phyloP scores from a whole-genome alignment of 2,797 vertebrate species.

The Eospalax fontanierii region DNA sequence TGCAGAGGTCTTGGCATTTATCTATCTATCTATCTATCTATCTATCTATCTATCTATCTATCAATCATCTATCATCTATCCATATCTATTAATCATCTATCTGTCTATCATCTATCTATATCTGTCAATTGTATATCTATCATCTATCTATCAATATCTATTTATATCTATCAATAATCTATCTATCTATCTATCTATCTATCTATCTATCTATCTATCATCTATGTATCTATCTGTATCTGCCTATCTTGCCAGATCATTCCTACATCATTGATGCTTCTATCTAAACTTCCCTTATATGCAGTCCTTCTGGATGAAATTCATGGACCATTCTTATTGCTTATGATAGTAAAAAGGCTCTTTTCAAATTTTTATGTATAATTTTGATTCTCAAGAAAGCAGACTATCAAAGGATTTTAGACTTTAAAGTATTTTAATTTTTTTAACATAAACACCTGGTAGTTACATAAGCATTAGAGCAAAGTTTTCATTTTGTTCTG shows the following conservation, averaged over 20 bases:
- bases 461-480: constrained; percentile 21
- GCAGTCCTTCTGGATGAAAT: not conserved
- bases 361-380: constrained; percentile 15
- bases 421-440: constrained; percentile 29
- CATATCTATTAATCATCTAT: no score
- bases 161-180: no score
- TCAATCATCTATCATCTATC: no score
- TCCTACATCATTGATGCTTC: not conserved
- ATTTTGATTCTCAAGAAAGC: constrained; percentile 42
- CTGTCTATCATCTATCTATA: no score
- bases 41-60: no score
- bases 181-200: no score
- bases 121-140: no score
- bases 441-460: constrained; percentile 28
- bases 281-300: not conserved
- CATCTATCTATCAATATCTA: no score
- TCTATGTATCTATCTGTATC: no score
- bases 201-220: no score
- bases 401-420: not conserved
- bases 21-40: no score
- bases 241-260: not conserved
- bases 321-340: constrained; percentile 21
- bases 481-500: constrained; percentile 36
- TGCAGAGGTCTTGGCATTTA: not conserved
- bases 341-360: not conserved